Evolutionary conservation across 2,113 vertebrate species (phyloP).

Genomic region (pig (Sus scrofa)): DNA sequence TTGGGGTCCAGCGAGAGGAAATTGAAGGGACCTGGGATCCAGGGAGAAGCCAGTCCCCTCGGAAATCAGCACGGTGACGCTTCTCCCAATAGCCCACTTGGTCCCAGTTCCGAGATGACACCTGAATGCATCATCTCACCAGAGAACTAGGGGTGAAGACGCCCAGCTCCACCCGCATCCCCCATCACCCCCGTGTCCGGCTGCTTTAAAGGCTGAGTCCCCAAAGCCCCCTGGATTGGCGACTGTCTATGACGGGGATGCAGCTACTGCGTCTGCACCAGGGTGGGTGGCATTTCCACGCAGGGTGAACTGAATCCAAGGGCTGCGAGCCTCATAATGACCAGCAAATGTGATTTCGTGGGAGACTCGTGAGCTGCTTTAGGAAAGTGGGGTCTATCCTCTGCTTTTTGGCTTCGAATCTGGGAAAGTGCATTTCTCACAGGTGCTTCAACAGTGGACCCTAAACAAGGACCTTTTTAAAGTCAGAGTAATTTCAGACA

Average conservation of each 20-base stretch:
- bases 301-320: accelerated
- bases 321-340: background rate
- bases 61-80: background rate
- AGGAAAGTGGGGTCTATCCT: background rate
- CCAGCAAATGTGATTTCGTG: background rate
- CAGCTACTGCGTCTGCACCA: accelerated
- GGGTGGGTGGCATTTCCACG: accelerated
- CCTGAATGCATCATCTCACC: accelerated
- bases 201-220: accelerated
- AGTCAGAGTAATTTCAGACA: background rate
- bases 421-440: background rate
- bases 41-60: background rate
- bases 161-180: accelerated
- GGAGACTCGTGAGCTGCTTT: accelerated
- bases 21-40: too few relatives aligned
- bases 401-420: background rate
- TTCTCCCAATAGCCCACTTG: background rate
- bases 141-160: background rate
- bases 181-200: accelerated
- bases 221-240: accelerated
- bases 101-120: background rate
- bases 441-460: accelerated
- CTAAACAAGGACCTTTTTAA: background rate
- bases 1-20: too few relatives aligned
- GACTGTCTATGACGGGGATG: accelerated